phyloP scores from a whole-genome alignment of 2,888 invertebrate species.

The Plebejus anna region DNA sequence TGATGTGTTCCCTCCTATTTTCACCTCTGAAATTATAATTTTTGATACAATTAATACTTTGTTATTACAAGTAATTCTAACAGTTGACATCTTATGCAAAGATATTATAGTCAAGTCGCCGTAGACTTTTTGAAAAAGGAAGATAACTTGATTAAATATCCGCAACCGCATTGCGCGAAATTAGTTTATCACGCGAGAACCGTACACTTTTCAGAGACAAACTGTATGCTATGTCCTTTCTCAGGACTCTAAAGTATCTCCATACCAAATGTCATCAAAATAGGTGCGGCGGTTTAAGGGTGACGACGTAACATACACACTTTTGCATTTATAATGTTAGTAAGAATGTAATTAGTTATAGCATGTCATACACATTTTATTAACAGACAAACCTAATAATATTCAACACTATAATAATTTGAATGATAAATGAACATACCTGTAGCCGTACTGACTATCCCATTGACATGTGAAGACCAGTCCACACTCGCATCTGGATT shows the following conservation, averaged over 20 bases:
- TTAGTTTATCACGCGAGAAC: no score
- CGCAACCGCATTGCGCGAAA: no score
- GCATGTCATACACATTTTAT: background rate
- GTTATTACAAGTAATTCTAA: conserved; percentile 10
- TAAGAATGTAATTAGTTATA: background rate
- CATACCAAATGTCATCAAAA: no score
- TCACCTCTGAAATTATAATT: conserved; percentile 82
- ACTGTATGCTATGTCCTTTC: no score
- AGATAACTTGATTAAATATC: no score
- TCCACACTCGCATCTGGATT: conserved; percentile 80
- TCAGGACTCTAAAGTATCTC: no score
- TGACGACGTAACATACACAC: no score
- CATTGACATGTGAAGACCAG: conserved; percentile 84
- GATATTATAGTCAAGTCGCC: no score
- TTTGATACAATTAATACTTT: conserved; percentile 21
- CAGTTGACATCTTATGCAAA: background rate
- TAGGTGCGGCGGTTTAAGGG: no score
- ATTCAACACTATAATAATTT: background rate
- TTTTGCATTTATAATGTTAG: no score
- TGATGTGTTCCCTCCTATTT: conserved; percentile 94
- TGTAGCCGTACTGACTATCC: conserved; percentile 83
- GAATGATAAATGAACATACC: conserved; percentile 67
- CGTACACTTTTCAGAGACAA: no score
- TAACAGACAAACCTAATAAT: background rate
- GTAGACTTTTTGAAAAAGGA: no score